Conservation (phyloP, 2,888 invertebrate species). For the Clivina fossor region DNA sequence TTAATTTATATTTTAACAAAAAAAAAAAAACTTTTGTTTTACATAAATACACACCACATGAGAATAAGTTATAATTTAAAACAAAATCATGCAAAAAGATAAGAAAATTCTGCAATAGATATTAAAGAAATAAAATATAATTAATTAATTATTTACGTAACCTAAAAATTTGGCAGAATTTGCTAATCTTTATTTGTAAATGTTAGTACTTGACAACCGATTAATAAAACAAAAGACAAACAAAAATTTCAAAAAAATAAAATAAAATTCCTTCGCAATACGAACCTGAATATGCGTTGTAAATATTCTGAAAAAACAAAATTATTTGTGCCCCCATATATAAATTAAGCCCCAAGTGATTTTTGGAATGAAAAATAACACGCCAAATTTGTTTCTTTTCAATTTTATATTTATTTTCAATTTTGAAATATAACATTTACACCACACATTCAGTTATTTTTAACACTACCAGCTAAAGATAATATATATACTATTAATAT, state of each 20-base stretch:
- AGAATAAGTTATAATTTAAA: no score
- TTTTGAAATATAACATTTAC: constrained; percentile 56
- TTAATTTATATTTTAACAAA: no score
- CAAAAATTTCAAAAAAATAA: constrained; percentile 20
- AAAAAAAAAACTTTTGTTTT: no score
- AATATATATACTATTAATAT: constrained; percentile 20
- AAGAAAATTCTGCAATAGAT: constrained; percentile 1
- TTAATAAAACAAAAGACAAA: constrained; percentile 16
- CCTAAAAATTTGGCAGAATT: no score
- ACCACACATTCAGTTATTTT: constrained; percentile 52
- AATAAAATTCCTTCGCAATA: no score
- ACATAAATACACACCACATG: no score
- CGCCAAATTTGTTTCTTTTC: constrained; percentile 45
- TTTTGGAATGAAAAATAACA: constrained; percentile 45
- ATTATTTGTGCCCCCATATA: constrained; percentile 15
- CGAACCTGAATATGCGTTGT: constrained; percentile 35
- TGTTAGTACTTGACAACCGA: constrained; percentile 9
- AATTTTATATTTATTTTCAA: constrained; percentile 54
- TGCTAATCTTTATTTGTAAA: no score
- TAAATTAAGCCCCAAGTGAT: constrained; percentile 26
- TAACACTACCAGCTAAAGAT: constrained; percentile 27
- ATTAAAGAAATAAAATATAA: no score
- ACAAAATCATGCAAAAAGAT: constrained; percentile 4
- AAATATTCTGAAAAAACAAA: constrained; percentile 33
- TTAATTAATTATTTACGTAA: no score